Percentiles rank a stretch among this genome's conserved stretches.
phyloP scores from a whole-genome alignment of 1,140 invertebrate genomes.

The Musca vetustissima region DNA sequence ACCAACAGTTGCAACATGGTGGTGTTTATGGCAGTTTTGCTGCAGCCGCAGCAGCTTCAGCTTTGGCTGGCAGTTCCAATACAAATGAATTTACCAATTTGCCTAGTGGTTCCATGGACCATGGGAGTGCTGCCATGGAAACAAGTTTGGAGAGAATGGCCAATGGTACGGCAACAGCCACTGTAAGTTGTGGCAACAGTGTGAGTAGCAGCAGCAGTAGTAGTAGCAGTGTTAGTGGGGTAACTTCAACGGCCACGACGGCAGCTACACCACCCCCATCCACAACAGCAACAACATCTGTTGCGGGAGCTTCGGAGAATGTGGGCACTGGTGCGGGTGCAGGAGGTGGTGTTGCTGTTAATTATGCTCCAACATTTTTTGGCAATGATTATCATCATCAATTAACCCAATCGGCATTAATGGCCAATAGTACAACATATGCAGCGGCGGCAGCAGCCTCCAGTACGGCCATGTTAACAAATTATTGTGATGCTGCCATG shows the following conservation, averaged over 20 bases:
- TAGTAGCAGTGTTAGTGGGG: constrained; percentile 21
- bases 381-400: constrained; percentile 23
- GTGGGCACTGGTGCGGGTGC: too few species aligned
- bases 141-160: constrained; percentile 15
- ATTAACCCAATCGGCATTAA: constrained; percentile 15
- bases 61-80: neutral
- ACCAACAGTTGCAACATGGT: constrained; percentile 14
- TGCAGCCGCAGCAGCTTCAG: constrained; percentile 3
- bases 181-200: constrained; percentile 3
- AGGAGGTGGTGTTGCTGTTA: neutral
- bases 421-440: constrained; percentile 5
- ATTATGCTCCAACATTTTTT: constrained; percentile 22
- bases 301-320: constrained; percentile 8
- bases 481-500: constrained; percentile 54
- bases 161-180: too few species aligned
- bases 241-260: neutral
- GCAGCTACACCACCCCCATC: neutral
- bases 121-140: too few species aligned
- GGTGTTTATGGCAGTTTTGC: constrained; percentile 13
- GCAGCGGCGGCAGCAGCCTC: constrained; percentile 29
- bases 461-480: constrained; percentile 52
- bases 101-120: neutral
- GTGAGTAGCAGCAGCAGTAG: constrained; percentile 19
- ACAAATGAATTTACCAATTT: constrained; percentile 8
- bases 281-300: neutral